phyloP scores from a whole-genome alignment of 2,888 invertebrate genomes.

The Ennomos quercinarius region DNA sequence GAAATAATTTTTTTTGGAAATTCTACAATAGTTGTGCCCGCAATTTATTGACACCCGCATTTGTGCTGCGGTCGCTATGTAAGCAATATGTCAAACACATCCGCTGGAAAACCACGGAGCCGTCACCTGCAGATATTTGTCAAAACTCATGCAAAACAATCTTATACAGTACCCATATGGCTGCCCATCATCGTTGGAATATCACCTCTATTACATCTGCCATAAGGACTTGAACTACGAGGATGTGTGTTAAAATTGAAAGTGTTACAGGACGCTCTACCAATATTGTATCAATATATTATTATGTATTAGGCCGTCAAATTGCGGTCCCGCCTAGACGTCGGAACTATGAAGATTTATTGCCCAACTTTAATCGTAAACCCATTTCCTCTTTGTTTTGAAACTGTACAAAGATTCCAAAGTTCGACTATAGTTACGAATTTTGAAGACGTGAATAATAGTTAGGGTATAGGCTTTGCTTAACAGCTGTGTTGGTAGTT shows the following conservation, averaged over 20 bases:
- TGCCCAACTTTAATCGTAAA: conserved; percentile 68
- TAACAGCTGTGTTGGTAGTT: conserved; percentile 25
- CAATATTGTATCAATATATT: conserved; percentile 71
- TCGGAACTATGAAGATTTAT: conserved; percentile 71
- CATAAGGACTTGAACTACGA: conserved; percentile 14
- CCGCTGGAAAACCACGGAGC: conserved; percentile 72
- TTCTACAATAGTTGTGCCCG: conserved; percentile 3
- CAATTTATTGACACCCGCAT: conserved; percentile 68
- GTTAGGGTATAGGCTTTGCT: conserved; percentile 19
- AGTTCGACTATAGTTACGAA: conserved; percentile 30
- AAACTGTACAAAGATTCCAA: conserved; percentile 43
- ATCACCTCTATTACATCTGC: conserved; percentile 40
- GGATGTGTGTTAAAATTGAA: conserved; percentile 16
- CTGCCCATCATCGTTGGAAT: conserved; percentile 40
- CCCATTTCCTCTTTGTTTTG: conserved; percentile 50
- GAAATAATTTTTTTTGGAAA: too few relatives aligned
- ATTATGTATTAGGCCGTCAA: conserved; percentile 66
- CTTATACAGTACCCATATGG: conserved; percentile 38
- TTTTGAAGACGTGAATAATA: conserved; percentile 24
- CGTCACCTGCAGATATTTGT: conserved; percentile 84
- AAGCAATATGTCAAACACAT: conserved; percentile 81
- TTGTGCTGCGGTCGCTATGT: conserved; percentile 65
- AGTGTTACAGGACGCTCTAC: conserved; percentile 33
- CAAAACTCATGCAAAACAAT: conserved; percentile 73
- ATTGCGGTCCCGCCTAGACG: conserved; percentile 63